Base-by-base conservation (phyloP, 2,113 vertebrate species). In the Cacatua alba region DNA sequence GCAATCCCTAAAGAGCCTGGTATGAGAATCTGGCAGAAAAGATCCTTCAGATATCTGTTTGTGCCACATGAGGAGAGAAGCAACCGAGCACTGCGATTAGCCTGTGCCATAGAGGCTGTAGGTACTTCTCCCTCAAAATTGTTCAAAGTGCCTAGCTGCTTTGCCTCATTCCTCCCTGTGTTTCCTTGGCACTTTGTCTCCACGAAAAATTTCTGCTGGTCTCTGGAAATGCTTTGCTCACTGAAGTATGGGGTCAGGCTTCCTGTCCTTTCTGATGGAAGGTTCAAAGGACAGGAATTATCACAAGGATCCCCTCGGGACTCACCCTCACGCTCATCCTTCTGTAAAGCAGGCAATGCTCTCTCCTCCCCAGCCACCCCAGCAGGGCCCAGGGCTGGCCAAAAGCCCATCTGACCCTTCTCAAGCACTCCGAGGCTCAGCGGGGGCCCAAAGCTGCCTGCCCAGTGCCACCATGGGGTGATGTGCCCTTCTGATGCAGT, bases 401-500 rank as follows among this genome's bases (percentile, higher is more conserved):
- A 23, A 69, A 90, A 88, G 63, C 39, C 43, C 31, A 25, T 46
- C 21, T 59, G 55, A 21, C 41, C 41, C 29, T 65, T 75, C n/a
- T 48, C 7, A 0, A 0, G 25, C 46, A 26, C 39, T 37, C 69
- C 29, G 65, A 59, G 23, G 62, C 71, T 91, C 64, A 11, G 41
- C 2, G 11, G 11, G 28, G 15, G 14, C 53, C 44, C 71, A 69
- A 48, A 75, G 41, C 60, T 2, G 0, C 41, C 26, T 65, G 53
- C 72, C n/a, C 24, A 25, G 37, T 33, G 64, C 37, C 52, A 51
- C 63, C 23, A 23, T 0, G 23, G 78, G 43, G 29, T 25, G 7
- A 1, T 5, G 33, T 9, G 0, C 24, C 12, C 12, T 21, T 16
- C 24, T 10, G 39, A 1, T 8, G 52, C 65, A 41, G 55, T 0